These are phyloP conservation scores for Drosophila repletoides DNA, from an alignment of 1,140 invertebrate genomes.

Conservation along the genomic window DNA sequence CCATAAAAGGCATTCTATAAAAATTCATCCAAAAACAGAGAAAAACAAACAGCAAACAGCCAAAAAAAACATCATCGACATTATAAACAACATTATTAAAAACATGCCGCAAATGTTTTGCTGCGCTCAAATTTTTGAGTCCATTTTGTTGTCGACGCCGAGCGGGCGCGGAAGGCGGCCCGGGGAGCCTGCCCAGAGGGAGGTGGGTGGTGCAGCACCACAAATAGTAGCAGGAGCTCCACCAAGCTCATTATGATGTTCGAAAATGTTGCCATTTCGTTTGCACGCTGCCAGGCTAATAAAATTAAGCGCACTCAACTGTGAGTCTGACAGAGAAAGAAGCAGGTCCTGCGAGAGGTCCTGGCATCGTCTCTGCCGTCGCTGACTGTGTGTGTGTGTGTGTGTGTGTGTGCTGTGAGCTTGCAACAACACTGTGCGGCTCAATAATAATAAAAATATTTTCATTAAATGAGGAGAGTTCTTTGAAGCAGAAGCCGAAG, in stretches of 20 bases:
- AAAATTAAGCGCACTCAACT: constrained; percentile 47
- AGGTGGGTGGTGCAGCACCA: constrained; percentile 1
- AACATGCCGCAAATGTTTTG: constrained; percentile 81
- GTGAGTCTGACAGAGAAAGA: constrained; percentile 8
- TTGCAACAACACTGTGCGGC: constrained; percentile 36
- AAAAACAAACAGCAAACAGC: constrained; percentile 10
- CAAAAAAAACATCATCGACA: constrained; percentile 62
- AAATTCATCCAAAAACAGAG: constrained; percentile 66
- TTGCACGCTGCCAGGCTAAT: constrained; percentile 54
- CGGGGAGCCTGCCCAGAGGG: neutral
- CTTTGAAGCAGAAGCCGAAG: constrained; percentile 33
- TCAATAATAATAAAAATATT: constrained; percentile 75
- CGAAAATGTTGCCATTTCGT: constrained; percentile 49
- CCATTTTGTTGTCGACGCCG: constrained; percentile 62
- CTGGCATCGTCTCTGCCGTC: constrained; percentile 11
- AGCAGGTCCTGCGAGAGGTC: neutral
- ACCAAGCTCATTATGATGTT: constrained; percentile 68
- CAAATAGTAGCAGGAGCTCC: constrained; percentile 1
- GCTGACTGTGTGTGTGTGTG: constrained; percentile 6
- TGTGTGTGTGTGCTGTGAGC: constrained; percentile 27
- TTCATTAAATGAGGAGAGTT: constrained; percentile 45
- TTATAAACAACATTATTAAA: constrained; percentile 82
- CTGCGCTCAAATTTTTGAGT: constrained; percentile 76
- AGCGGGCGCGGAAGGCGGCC: constrained; percentile 3
- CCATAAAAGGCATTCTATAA: constrained; percentile 67